Base-by-base conservation (phyloP, 2,113 vertebrate species). In the Paracanthobrama guichenoti region DNA sequence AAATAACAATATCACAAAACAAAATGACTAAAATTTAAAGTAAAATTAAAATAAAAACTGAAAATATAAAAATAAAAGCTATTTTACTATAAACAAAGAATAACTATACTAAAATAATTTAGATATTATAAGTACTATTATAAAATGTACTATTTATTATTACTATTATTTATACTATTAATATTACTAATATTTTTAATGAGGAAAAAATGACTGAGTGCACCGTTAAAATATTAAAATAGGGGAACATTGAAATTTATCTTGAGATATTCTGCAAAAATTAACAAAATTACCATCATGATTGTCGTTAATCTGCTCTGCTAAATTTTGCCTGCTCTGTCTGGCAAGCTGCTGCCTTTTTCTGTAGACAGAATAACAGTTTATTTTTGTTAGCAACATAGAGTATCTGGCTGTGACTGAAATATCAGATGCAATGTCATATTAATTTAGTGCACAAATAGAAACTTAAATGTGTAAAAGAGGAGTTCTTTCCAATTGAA, bases 221-320 rank as follows among this genome's bases (percentile, higher is more conserved):
- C 64, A 67, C 18, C 3, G 39, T 67, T 67, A 67, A 39, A 39
- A 20, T 20, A 20, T 55, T 55, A 20, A 55, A 55, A 55, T 20
- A 22, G 2, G 7, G 20, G 18, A 48, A 64, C 26, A 66, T 3
- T 31, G 28, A 66, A 3, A 24, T 60, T 60, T 24, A 60, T 60
- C n/a, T 24, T 24, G 10, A 69, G 20, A n/a, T 11, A 22, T 69
- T 69, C 8, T 67, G 35, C 66, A 67, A 67, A 31, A 67, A 18
- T 39, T 3, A 73, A 73, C n/a, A 2, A 55, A 8, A 91, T 96
- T 92, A 97, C 97, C 95, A 85, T 98, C 96, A 14, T 95, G 91
- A 85, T 97, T 97, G 60, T 94, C 96, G 67, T 96, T 96, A 0
- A 92, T 94, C 89, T 96, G 95, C 69, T 97, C 97, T 2, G 94